Conservation (phyloP, 2,113 vertebrate species). For the Salvelinus namaycush region DNA sequence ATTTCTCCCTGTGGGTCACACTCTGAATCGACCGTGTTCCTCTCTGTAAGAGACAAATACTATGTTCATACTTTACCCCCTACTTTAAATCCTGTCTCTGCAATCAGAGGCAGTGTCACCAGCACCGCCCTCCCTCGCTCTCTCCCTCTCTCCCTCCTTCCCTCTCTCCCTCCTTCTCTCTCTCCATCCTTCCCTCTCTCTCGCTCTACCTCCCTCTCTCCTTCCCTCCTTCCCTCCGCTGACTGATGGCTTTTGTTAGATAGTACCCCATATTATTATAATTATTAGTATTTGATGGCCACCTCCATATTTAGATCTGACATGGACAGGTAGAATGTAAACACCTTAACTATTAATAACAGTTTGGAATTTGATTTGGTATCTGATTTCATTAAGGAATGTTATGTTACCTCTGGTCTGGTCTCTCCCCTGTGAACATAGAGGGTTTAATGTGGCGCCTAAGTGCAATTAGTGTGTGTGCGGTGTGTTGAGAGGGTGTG, state of each 20-base stretch:
- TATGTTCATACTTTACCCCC: slow-evolving; percentile 27
- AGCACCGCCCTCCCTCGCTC: no score
- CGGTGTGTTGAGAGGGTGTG: no score
- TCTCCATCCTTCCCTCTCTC: no score
- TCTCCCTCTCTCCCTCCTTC: not conserved
- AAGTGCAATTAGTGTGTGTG: not conserved
- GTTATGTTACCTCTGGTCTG: not conserved
- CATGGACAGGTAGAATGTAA: no score
- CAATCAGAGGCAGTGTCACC: slow-evolving; percentile 9
- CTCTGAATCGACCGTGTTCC: slow-evolving; percentile 4
- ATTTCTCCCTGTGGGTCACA: slow-evolving; percentile 20
- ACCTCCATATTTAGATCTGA: no score
- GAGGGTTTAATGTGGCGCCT: not conserved
- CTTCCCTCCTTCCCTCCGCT: no score
- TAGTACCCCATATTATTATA: no score
- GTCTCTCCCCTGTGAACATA: not conserved
- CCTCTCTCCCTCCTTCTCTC: rapidly evolving
- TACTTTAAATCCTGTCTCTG: slow-evolving; percentile 23
- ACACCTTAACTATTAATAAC: no score
- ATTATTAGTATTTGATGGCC: no score
- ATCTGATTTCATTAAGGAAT: not conserved
- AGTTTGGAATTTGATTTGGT: not conserved
- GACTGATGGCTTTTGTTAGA: no score
- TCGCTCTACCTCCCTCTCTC: no score
- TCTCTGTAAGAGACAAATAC: slow-evolving; percentile 30